Evolutionary conservation across 1,140 invertebrate genomes (phyloP), one percentile per base, ranked within the genome.

Genomic region (Daktulosphaira vitifoliae): DNA sequence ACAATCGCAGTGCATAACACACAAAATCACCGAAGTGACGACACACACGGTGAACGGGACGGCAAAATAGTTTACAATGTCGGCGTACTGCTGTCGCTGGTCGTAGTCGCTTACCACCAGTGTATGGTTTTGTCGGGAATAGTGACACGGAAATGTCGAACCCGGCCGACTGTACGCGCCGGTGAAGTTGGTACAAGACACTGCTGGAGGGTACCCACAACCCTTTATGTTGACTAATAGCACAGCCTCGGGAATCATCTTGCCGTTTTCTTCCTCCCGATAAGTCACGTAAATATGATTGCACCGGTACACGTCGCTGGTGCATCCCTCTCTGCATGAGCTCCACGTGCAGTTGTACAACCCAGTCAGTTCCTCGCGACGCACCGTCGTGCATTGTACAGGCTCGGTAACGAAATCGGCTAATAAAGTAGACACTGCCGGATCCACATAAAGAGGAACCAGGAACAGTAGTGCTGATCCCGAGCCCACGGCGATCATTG

Each of bases 391-490:
- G 75, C 90, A 92, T 46, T 83, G 80, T 6, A 88, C 87, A 7
- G 89, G 89, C 54, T 83, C 76, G 1, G 85, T 81, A 42, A 86
- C 83, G 74, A 92, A 92, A 74, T 92, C 87, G 46, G 89, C 87
- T 3, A 85, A 84, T 53, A 92, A 76, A 4, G 89, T 91, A 70
- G 88, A 90, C 67, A 93, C 83, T n/a, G 89, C 89, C 25, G 89
- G 89, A 75, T 93, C 87, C 42, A 91, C 88, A 76, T 92, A 90
- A n/a, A 92, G 79, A 46, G 89, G 90, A 46, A 92, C 88, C 46
- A 92, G 79, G 76, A 93, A 92, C 37, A 92, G 80, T 26, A 92
- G 78, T 2, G 88, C 87, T 25, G 88, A 87, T 39, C 86, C 86
- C 38, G 88, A 87, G 51, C 85, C 86, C 68, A 89, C 86, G 42